Conservation (phyloP, 2,888 invertebrate genomes). For the Thymelicus acteon region DNA sequence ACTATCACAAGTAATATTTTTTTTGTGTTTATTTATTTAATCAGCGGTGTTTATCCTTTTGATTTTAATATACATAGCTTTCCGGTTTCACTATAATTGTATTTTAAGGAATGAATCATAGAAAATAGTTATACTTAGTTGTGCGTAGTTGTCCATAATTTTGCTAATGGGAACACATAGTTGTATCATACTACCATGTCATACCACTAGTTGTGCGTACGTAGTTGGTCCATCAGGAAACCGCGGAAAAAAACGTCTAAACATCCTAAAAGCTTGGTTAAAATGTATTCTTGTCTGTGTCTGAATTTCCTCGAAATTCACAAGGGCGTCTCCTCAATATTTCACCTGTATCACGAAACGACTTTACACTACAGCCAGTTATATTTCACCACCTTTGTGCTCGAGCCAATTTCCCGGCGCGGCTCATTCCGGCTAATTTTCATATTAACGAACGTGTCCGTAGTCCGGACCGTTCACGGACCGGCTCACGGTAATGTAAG, state of each 20-base stretch:
- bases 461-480: conserved; percentile 47
- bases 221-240: too few relatives aligned
- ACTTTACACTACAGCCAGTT: conserved; percentile 10
- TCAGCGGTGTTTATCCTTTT: too few relatives aligned
- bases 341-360: conserved; percentile 3
- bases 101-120: too few relatives aligned
- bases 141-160: too few relatives aligned
- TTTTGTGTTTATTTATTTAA: too few relatives aligned
- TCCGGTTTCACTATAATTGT: too few relatives aligned
- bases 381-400: conserved; percentile 11
- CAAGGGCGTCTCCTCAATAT: neutral
- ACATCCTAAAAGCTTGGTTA: neutral
- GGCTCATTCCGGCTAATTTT: conserved; percentile 61
- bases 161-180: too few relatives aligned
- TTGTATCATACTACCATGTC: too few relatives aligned
- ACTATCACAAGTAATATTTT: too few relatives aligned
- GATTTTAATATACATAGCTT: too few relatives aligned
- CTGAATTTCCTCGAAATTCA: neutral
- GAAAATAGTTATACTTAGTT: too few relatives aligned
- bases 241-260: neutral
- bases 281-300: neutral
- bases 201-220: too few relatives aligned
- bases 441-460: conserved; percentile 63
- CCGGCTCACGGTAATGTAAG: conserved; percentile 41
- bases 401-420: conserved; percentile 56